Evolutionary conservation across 2,888 invertebrate species (phyloP).

Genomic region (Noctua comes): DNA sequence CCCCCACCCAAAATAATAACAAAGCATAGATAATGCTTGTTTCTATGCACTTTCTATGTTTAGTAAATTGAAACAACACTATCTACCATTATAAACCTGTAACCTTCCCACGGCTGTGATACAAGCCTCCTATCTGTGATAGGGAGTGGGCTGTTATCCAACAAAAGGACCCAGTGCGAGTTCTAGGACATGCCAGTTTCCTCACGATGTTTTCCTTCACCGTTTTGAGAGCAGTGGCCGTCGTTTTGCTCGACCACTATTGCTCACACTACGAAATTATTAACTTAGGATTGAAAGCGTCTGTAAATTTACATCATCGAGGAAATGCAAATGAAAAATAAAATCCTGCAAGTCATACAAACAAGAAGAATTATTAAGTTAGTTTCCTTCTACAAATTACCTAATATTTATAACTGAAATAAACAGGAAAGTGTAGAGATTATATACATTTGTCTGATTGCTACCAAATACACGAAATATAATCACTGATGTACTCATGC

Average conservation of each 20-base stretch:
- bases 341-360: not conserved
- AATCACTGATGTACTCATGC: not conserved
- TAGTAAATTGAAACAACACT: not conserved
- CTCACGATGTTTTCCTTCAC: not conserved
- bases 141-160: not conserved
- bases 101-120: not conserved
- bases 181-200: not conserved
- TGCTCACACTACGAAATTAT: not conserved
- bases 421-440: not conserved
- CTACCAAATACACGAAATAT: not conserved
- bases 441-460: not conserved
- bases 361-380: not conserved
- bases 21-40: not conserved
- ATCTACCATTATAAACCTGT: not conserved
- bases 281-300: not conserved
- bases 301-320: not conserved
- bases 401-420: not conserved
- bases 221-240: not conserved
- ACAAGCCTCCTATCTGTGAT: not conserved
- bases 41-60: slow-evolving; percentile 1
- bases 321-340: not conserved
- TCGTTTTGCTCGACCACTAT: too few species aligned
- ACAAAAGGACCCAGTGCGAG: not conserved
- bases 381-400: not conserved
- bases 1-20: slow-evolving; percentile 23